Evolutionary conservation across 2,888 invertebrate genomes (phyloP), one percentile per base, ranked within the genome.

Genomic region (Ellobium chinense): DNA sequence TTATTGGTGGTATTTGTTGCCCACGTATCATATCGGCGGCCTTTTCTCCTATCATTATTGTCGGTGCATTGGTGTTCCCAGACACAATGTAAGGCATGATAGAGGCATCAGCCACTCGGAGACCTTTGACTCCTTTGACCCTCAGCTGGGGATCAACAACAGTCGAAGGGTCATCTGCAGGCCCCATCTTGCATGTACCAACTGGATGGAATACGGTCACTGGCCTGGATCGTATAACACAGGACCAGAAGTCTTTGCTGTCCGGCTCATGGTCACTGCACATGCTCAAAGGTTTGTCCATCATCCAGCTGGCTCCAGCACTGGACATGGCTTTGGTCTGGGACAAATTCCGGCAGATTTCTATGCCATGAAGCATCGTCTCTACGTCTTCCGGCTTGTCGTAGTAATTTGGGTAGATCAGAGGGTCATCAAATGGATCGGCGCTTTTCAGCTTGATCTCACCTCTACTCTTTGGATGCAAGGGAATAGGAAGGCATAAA

Each of bases 381-480:
- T 87, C 85, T 14, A 96, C 92, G 89, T 97, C 97, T 54, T 93
- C 92, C 0, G 92, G 88, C 9, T 94, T 91, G 36, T 94, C 93
- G 83, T 98, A 96, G 92, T 99, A 99, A 89, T 98, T 97, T 0
- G 98, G 97, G 93, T 98, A 95, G 92, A 99, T 97, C 54, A 96
- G 91, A 0, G 97, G 97, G 92, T 95, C 95, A 81, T 96, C 95
- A 34, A 95, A 93, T 0, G 97, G 96, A 93, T 97, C 97, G 0
- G 94, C 92, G 85, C 95, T 96, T 72, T 94, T 94, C 31, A 98
- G 93, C 85, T 95, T 95, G 1, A 98, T 95, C 86, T 95, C 95
- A 0, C 98, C 98, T 3, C 95, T 94, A 79, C 95, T 91, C 97
- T 97, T 78, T 95, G 96, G 95, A 27, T 80, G 82, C 24, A 85